phyloP scores from a whole-genome alignment of 2,888 invertebrate species.

The Drosophila recens region DNA sequence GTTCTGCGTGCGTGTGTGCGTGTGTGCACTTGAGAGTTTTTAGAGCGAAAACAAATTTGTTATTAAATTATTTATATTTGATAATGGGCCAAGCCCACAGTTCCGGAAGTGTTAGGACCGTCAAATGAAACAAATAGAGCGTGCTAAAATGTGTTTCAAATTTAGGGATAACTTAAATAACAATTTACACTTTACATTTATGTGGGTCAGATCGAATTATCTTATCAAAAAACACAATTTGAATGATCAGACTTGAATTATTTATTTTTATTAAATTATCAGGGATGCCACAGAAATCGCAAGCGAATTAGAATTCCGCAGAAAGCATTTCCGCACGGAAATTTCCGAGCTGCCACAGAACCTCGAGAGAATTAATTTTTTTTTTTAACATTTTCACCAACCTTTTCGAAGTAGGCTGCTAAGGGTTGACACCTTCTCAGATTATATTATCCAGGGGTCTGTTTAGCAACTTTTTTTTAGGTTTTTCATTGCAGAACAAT shows the following conservation, averaged over 20 bases:
- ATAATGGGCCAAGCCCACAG: conserved; percentile 40
- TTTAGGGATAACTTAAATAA: conserved; percentile 23
- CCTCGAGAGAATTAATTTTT: too few species aligned
- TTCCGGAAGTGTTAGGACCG: conserved; percentile 52
- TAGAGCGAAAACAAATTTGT: conserved; percentile 80
- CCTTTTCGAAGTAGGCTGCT: too few species aligned
- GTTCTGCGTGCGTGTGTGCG: not conserved
- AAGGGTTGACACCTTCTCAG: too few species aligned
- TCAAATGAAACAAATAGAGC: conserved; percentile 46
- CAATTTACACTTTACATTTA: not conserved
- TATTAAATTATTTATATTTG: conserved; percentile 67
- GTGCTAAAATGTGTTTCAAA: conserved; percentile 29
- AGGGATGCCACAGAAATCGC: too few species aligned
- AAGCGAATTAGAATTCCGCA: too few species aligned
- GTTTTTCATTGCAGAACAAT: too few species aligned
- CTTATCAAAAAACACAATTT: conserved; percentile 6
- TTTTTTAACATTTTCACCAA: too few species aligned
- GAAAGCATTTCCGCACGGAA: too few species aligned
- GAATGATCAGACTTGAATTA: not conserved
- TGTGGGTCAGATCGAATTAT: conserved; percentile 27
- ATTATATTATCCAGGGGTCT: too few species aligned
- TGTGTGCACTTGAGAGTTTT: conserved; percentile 83
- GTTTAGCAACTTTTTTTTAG: too few species aligned
- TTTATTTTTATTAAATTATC: not conserved
- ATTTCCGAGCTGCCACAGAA: too few species aligned